Conservation (phyloP, 2,888 invertebrate genomes). For the Chaetogeoica ovagalla region DNA sequence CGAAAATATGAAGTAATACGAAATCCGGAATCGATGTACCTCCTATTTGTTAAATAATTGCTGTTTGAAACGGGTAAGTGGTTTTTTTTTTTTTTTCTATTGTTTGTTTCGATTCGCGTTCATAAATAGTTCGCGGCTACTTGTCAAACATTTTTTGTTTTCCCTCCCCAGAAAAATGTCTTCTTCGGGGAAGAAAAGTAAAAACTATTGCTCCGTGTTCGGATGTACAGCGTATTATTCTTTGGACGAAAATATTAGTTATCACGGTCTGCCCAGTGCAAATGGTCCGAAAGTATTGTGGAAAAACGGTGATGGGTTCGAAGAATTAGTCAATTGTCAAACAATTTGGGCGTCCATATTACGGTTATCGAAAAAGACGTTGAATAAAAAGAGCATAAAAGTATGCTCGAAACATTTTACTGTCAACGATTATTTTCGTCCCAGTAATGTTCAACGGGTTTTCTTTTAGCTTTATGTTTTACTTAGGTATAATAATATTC, state of each 20-base stretch:
- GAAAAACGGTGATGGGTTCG: not conserved
- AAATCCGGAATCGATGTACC: no score
- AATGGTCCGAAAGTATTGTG: not conserved
- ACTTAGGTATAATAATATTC: not conserved
- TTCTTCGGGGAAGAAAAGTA: not conserved
- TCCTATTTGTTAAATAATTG: no score
- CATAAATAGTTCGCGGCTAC: no score
- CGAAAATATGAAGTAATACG: no score
- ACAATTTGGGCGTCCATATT: not conserved
- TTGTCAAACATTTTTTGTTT: no score
- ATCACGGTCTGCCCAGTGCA: not conserved
- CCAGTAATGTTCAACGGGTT: not conserved
- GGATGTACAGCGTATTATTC: not conserved
- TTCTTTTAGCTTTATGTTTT: not conserved
- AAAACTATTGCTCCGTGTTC: not conserved
- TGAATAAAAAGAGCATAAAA: not conserved
- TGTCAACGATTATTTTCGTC: not conserved
- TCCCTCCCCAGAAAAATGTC: no score
- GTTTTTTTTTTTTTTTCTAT: no score
- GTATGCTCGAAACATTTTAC: slow-evolving; percentile 1
- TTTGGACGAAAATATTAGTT: not conserved
- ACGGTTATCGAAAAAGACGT: not conserved
- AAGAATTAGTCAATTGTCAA: not conserved
- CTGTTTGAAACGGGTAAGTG: no score
- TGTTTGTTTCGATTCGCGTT: no score